Percentiles rank a stretch among this genome's conserved stretches.
These are phyloP conservation scores for Temnothorax rugatulus DNA, from an alignment of 2,888 invertebrate species.

Conservation along the genomic window DNA sequence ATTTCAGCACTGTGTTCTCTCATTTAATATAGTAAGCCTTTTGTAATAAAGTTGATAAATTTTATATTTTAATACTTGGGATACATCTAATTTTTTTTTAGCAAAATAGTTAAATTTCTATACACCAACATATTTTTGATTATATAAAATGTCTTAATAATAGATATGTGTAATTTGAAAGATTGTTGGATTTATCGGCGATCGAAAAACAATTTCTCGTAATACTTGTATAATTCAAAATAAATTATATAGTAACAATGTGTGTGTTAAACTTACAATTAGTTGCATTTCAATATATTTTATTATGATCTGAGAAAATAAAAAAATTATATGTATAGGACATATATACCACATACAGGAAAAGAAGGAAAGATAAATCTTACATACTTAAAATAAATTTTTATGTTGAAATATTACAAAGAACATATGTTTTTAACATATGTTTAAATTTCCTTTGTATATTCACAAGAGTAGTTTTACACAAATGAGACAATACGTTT, in stretches of 20 bases:
- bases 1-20: conserved; percentile 36
- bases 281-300: conserved; percentile 3
- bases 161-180: neutral
- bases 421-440: neutral
- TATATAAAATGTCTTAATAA: neutral
- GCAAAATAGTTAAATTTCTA: conserved; percentile 8
- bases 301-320: neutral
- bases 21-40: conserved; percentile 23
- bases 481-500: neutral
- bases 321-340: neutral
- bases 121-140: neutral
- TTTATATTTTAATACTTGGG: conserved; percentile 25
- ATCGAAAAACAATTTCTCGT: neutral
- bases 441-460: conserved; percentile 8
- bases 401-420: conserved; percentile 2
- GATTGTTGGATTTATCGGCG: no score
- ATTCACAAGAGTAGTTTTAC: conserved; percentile 14
- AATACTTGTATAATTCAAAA: conserved; percentile 49
- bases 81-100: conserved; percentile 41
- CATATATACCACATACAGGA: neutral
- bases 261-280: conserved; percentile 22
- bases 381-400: neutral
- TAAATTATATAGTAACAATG: conserved; percentile 21
- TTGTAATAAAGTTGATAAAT: conserved; percentile 57
- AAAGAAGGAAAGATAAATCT: neutral